Percentiles rank a stretch among this genome's conserved stretches.
These are phyloP conservation scores for Phymatocera aterrima DNA, from an alignment of 2,888 invertebrate genomes.

Conservation along the genomic window DNA sequence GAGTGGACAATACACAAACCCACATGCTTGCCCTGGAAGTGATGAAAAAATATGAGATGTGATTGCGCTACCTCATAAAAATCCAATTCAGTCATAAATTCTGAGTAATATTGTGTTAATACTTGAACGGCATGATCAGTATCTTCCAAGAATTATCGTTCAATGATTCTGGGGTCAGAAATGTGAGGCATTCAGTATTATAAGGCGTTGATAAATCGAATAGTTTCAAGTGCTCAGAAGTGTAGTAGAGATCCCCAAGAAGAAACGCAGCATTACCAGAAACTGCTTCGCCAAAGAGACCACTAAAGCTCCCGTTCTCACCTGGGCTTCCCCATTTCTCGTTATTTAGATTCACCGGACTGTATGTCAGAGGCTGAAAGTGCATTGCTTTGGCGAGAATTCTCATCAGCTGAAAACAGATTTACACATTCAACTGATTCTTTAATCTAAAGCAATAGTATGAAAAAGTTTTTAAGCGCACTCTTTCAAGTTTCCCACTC, in stretches of 20 bases:
- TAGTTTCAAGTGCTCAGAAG: conserved; percentile 80
- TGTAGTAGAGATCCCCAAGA: conserved; percentile 87
- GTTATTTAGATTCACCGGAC: conserved; percentile 78
- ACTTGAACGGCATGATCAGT: conserved; percentile 88
- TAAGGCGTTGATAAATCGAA: conserved; percentile 88
- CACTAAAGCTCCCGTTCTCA: conserved; percentile 82
- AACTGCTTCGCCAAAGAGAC: conserved; percentile 85
- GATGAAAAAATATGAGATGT: background rate
- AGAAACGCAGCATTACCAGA: conserved; percentile 83
- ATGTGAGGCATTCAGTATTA: conserved; percentile 89
- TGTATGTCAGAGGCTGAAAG: conserved; percentile 83
- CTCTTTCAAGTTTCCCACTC: background rate
- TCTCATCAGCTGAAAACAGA: conserved; percentile 79
- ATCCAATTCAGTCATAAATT: background rate
- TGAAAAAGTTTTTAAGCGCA: conserved; percentile 8
- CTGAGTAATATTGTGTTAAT: conserved; percentile 52
- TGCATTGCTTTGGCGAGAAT: conserved; percentile 84
- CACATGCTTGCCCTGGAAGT: conserved; percentile 83
- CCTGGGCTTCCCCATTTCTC: conserved; percentile 83
- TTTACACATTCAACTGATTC: conserved; percentile 37
- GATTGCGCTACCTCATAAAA: conserved; percentile 7
- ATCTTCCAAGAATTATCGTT: conserved; percentile 91
- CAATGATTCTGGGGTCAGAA: conserved; percentile 88
- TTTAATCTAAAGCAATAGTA: background rate
- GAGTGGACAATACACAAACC: conserved; percentile 83